Evolutionary conservation across 2,888 invertebrate genomes (phyloP), one percentile per base, ranked within the genome.

Genomic region (Cerastis leucographa): DNA sequence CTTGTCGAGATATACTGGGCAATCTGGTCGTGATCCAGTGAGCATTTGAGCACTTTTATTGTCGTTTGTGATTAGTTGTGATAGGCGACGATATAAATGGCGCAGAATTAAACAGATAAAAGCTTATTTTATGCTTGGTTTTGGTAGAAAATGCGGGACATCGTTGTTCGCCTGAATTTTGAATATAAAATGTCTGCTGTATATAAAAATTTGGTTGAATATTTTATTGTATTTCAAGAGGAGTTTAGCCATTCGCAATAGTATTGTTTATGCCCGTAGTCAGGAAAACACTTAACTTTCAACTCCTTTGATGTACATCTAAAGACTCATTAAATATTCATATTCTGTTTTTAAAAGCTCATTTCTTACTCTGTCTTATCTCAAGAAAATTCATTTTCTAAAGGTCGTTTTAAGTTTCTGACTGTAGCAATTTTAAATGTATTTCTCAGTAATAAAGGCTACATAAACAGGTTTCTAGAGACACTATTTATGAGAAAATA

Each of bases 401-500:
- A 64, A 42, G 12, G 11, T 35, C 17, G 2, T 56, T 54, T 40
- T 14, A 40, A 46, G 8, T 19, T n/a, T 44, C 19, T 14, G 4
- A 46, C 35, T 42, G 17, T 25, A 42, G 8, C 6, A 19, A 2
- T 61, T 75, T 51, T 8, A 7, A 44, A 46, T 4, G 4, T 64
- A 59, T 59, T 74, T 51, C 2, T 51, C 14, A 51, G 56, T 22
- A 54, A 46, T n/a, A 66, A 49, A 44, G 35, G 7, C 22, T 11
- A 66, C 40, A 59, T 64, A 9, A 56, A 61, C 64, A 72, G 42
- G 11, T 12, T 71, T 35, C 61, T 62, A 62, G 35, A 46, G 35
- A 59, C 66, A 68, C 75, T 19, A 73, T 73, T 65, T 49, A 73
- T 68, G 67, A 73, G 85, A 61, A 40, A 80, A 69, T 54, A 5